These are phyloP conservation scores for Chelon labrosus DNA, from an alignment of 2,797 vertebrate species.

Conservation along the genomic window DNA sequence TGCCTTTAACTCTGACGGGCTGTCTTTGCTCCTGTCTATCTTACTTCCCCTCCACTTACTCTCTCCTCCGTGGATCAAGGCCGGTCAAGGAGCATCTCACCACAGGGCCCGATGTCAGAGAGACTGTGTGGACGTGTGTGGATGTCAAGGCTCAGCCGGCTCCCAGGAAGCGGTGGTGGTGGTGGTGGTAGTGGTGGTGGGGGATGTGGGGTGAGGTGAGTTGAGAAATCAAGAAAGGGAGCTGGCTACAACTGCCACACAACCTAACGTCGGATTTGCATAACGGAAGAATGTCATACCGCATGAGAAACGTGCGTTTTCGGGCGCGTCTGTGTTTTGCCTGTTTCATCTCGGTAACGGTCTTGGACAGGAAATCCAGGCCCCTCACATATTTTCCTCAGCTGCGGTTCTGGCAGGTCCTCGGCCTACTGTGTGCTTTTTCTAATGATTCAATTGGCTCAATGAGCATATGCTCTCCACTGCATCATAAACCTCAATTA, in stretches of 20 bases:
- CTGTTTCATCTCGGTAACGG: conserved; percentile 38
- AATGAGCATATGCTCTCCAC: conserved; percentile 87
- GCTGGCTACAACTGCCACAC: conserved; percentile 34
- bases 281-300: conserved; percentile 40
- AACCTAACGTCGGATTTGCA: conserved; percentile 43
- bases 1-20: conserved; percentile 85
- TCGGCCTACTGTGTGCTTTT: conserved; percentile 81
- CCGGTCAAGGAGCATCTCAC: conserved; percentile 79
- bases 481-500: conserved; percentile 86
- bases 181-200: neutral
- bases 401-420: conserved; percentile 80
- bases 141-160: conserved; percentile 61
- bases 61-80: conserved; percentile 82
- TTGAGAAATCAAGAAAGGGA: conserved; percentile 44
- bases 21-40: conserved; percentile 84
- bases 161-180: conserved; percentile 29
- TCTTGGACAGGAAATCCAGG: conserved; percentile 54
- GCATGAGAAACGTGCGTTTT: conserved; percentile 42
- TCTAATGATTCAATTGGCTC: conserved; percentile 85
- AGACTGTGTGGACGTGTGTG: conserved; percentile 62
- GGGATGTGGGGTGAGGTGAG: conserved; percentile 8
- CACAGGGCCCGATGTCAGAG: conserved; percentile 75
- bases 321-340: conserved; percentile 41
- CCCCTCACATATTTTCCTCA: conserved; percentile 70
- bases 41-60: conserved; percentile 84